A percentile compares a stretch with the other conserved stretches of the same genome.
These are phyloP conservation scores for Beris morrisii DNA, from an alignment of 2,888 invertebrate species.

Conservation along the genomic window DNA sequence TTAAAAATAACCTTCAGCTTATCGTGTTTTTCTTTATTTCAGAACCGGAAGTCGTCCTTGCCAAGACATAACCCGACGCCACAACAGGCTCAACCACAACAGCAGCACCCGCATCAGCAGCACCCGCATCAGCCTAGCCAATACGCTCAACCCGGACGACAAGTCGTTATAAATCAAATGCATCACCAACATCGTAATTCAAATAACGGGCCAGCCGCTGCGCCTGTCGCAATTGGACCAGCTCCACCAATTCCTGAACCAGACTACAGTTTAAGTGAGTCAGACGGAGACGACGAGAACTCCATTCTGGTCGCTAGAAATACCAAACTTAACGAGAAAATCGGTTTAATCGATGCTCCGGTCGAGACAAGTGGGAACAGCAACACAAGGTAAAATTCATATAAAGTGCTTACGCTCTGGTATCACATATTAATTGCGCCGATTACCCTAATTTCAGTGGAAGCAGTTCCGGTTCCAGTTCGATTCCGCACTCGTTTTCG, in stretches of 20 bases:
- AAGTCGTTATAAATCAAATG: constrained; percentile 42
- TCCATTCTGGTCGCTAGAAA: constrained; percentile 56
- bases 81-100: constrained; percentile 33
- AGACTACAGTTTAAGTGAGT: constrained; percentile 87
- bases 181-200: constrained; percentile 41
- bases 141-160: constrained; percentile 56
- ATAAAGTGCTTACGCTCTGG: neutral
- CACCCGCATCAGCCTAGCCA: constrained; percentile 51
- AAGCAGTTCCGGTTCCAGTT: constrained; percentile 73
- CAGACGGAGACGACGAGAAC: constrained; percentile 70
- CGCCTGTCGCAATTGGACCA: constrained; percentile 35
- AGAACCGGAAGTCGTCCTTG: constrained; percentile 38
- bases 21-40: constrained; percentile 11
- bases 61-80: constrained; percentile 33
- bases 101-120: constrained; percentile 14
- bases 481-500: constrained; percentile 82
- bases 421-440: too few relatives aligned
- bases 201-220: constrained; percentile 44
- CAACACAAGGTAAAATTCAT: constrained; percentile 63
- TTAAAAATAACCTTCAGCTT: constrained; percentile 7
- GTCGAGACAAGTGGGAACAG: constrained; percentile 76
- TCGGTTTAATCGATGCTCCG: constrained; percentile 54
- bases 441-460: constrained; percentile 58
- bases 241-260: constrained; percentile 89
- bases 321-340: constrained; percentile 61